These are phyloP conservation scores for Ceriagrion tenellum DNA, from an alignment of 2,888 invertebrate genomes.

Conservation along the genomic window DNA sequence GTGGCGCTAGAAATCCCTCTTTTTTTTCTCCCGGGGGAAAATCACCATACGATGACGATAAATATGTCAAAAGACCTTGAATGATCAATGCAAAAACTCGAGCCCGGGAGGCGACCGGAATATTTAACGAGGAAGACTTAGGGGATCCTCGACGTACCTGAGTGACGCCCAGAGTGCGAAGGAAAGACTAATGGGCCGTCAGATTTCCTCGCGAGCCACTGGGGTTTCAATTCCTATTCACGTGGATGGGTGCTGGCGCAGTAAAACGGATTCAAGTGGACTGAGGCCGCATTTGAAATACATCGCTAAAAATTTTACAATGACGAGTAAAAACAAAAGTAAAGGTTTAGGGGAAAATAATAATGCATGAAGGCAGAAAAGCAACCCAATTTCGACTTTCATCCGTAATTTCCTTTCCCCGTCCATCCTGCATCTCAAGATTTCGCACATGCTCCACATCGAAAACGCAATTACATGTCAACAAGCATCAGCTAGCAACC, in stretches of 20 bases:
- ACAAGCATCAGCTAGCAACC: no score
- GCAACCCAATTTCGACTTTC: no score
- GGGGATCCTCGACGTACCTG: not conserved
- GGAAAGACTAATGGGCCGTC: not conserved
- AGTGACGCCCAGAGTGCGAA: not conserved
- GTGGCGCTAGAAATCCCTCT: not conserved
- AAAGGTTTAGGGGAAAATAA: not conserved
- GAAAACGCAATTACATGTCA: no score
- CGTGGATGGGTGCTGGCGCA: not conserved
- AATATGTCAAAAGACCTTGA: not conserved
- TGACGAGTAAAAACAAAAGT: not conserved
- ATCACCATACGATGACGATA: slow-evolving; percentile 26
- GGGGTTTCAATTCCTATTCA: not conserved
- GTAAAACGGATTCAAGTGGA: not conserved
- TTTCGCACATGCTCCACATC: no score
- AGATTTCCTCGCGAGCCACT: not conserved
- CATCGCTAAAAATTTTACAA: not conserved
- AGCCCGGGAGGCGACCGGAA: not conserved
- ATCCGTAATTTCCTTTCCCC: no score
- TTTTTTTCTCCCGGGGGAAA: not conserved
- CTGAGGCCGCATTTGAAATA: not conserved
- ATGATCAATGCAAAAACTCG: not conserved
- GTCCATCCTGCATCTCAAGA: no score
- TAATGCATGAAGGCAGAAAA: not conserved
- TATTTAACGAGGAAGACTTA: not conserved